phyloP scores from a whole-genome alignment of 2,888 invertebrate genomes.

The Sarcophaga variegata region DNA sequence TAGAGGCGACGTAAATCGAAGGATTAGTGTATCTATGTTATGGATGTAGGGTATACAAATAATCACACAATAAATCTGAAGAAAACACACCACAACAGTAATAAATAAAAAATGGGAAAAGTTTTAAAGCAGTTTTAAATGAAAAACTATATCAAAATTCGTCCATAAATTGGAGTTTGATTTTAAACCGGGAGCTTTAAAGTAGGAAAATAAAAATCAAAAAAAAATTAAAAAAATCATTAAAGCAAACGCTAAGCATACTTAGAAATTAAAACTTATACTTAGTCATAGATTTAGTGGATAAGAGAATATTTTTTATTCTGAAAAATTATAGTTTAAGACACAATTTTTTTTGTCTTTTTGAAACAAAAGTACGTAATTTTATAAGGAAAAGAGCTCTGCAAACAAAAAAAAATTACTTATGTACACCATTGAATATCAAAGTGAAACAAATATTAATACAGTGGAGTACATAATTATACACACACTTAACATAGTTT shows the following conservation, averaged over 20 bases:
- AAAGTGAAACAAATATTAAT: no score
- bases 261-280: background rate
- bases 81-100: background rate
- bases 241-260: background rate
- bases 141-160: conserved; percentile 80
- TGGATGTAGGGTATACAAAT: no score
- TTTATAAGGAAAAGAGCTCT: background rate
- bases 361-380: conserved; percentile 27
- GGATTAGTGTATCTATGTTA: no score
- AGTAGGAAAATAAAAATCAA: conserved; percentile 28
- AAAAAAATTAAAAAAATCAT: background rate
- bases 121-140: conserved; percentile 77
- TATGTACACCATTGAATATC: no score
- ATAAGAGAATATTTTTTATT: conserved; percentile 50
- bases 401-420: no score
- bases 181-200: conserved; percentile 69
- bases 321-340: conserved; percentile 40
- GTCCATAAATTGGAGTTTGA: conserved; percentile 81
- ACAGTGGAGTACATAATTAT: conserved; percentile 21
- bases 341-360: background rate
- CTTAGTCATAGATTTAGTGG: conserved; percentile 6
- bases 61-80: no score
- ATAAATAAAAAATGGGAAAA: conserved; percentile 71
- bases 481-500: conserved; percentile 14
- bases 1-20: no score